These are phyloP conservation scores for Anthophora plumipes DNA, from an alignment of 2,888 invertebrate genomes.

Conservation along the genomic window DNA sequence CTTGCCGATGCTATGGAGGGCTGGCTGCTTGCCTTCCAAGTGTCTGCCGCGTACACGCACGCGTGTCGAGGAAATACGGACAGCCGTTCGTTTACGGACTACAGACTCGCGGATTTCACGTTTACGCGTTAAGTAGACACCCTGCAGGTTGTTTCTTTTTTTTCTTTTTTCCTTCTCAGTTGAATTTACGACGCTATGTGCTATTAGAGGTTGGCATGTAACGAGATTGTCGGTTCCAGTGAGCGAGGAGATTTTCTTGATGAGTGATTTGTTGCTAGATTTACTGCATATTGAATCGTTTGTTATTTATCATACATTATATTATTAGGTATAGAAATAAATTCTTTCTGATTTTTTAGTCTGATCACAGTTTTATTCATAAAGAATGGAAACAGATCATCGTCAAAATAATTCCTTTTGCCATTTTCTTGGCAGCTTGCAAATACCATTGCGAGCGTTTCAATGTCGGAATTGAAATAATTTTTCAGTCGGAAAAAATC, in stretches of 20 bases:
- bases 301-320: not conserved
- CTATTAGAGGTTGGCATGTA: not conserved
- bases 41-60: slow-evolving; percentile 42
- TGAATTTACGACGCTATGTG: slow-evolving; percentile 43
- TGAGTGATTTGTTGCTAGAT: not conserved
- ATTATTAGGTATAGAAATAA: no score
- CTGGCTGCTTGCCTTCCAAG: slow-evolving; percentile 28
- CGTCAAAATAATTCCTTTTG: no score
- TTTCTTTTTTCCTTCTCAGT: not conserved
- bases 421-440: no score
- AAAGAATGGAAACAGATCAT: no score
- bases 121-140: slow-evolving; percentile 17
- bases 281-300: no score
- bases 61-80: slow-evolving; percentile 56
- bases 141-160: not conserved
- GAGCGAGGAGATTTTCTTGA: not conserved
- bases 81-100: slow-evolving; percentile 22
- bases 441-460: no score
- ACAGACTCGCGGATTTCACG: not conserved
- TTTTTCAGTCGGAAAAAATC: no score
- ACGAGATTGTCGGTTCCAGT: not conserved
- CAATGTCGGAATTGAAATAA: no score
- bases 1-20: slow-evolving; percentile 18
- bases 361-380: no score
- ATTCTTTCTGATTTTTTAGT: no score